Percentiles rank a stretch among this genome's conserved stretches.
Evolutionary conservation across 2,113 vertebrate species (phyloP).

Genomic region (Addax nasomaculatus): DNA sequence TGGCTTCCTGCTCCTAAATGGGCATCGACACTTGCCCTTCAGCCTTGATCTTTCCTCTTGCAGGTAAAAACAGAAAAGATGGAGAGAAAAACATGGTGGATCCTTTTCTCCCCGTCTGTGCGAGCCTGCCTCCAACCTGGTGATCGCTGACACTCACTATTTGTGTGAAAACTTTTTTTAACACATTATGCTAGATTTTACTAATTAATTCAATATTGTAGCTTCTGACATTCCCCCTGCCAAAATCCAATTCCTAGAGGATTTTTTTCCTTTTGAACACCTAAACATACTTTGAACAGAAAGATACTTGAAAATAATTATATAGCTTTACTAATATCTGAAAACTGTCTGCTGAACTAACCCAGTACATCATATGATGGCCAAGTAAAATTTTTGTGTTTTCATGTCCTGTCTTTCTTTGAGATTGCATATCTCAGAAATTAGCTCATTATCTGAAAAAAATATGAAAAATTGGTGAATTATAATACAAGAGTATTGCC

Average conservation of each 20-base stretch:
- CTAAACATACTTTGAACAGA: constrained; percentile 29
- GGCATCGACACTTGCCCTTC: constrained; percentile 58
- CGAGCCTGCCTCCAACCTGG: constrained; percentile 73
- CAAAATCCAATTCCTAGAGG: constrained; percentile 48
- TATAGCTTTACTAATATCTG: constrained; percentile 47
- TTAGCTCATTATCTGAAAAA: background rate
- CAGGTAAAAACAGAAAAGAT: constrained; percentile 75
- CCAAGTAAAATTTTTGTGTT: background rate
- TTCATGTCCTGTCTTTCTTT: constrained; percentile 42
- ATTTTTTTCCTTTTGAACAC: background rate
- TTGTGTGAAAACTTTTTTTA: constrained; percentile 59
- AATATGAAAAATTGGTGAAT: background rate
- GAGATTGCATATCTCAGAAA: constrained; percentile 30
- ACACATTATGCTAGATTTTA: constrained; percentile 34
- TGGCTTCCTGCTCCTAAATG: constrained; percentile 24
- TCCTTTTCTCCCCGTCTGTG: constrained; percentile 72
- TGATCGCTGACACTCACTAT: constrained; percentile 68
- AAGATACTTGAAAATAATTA: background rate
- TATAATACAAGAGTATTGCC: background rate
- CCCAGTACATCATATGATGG: background rate
- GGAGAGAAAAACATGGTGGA: constrained; percentile 74
- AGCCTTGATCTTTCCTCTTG: constrained; percentile 74
- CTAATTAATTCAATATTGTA: constrained; percentile 49
- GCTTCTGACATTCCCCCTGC: background rate
- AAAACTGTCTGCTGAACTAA: constrained; percentile 43